Evolutionary conservation across 2,113 vertebrate genomes (phyloP), one percentile per base, ranked within the genome.

Genomic region (Rynchops niger): DNA sequence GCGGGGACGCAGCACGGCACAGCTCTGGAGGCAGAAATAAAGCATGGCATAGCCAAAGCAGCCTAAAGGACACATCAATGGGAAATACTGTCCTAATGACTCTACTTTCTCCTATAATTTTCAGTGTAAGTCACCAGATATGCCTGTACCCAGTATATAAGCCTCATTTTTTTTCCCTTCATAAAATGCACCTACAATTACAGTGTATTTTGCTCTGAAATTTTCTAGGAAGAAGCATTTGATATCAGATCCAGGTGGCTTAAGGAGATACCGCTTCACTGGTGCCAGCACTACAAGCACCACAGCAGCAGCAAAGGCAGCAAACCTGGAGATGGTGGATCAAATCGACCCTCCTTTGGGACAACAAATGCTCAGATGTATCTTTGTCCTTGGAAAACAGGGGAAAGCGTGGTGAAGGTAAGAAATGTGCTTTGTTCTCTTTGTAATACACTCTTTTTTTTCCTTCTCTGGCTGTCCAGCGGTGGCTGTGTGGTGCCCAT

Each of bases 401-500:
- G 2, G 15, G 58, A 74, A 66, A 76, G 20, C 8, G 26, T 8
- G 27, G 14, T 2, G 5, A 36, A 83, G 52, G 29, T n/a, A n/a
- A 56, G 52, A 71, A 53, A 50, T 14, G 4, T 34, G 29, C 63
- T 56, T 38, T 34, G 7, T 40, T 72, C 29, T 38, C 12, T 42
- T 59, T 45, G 52, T 56, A 43, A 40, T 9, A 17, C 11, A 12
- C 5, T 6, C 9, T 43, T 55, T 49, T 49, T 47, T 69, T 36
- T 12, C 9, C 9, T 82, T 65, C 61, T 79, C 21, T 2, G 0
- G 29, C 45, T 53, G 45, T 29, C 61, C 43, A 17, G 62, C 0
- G 0, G 21, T 43, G 88, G 30, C n/a, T 67, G 14, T 72, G 25
- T 32, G 9, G 45, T 38, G 53, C 30, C 0, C 0, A 45, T 13